Base-by-base conservation (phyloP, 2,113 vertebrate genomes). In the Poeciliopsis retropinna region DNA sequence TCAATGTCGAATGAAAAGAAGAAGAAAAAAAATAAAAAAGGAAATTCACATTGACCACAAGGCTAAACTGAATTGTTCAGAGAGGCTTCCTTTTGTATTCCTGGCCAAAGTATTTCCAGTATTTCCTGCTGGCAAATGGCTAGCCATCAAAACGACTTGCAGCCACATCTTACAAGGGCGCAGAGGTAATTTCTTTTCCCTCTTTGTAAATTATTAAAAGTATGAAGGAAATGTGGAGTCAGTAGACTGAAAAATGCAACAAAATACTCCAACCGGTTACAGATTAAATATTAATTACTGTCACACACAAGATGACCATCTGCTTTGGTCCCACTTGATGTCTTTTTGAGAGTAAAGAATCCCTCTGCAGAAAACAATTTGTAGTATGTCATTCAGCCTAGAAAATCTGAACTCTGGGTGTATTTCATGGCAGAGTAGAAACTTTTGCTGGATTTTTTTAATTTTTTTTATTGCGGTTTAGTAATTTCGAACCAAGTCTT, bases 241-340 rank as follows among this genome's bases (percentile, higher is more conserved):
- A 60, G 60, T 28, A 28, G 27, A 62, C 60, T 62, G 29, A 62
- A 62, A 62, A 30, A 8, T 30, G 60, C 27, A 62, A 19, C 60
- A 62, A 57, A 57, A n/a, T 57, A 57, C 22, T 57, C 51, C 51
- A 10, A n/a, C 51, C 51, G 19, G 44, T 5, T 28, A 13, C 28
- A 10, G 25, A 28, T 60, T 11, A 60, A 28, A 27, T 60, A 27
- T 60, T 60, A 27, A 27, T 60, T 27, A 14, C 10, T 28, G n/a
- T 28, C 60, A 60, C 60, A 28, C 60, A 28, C 60, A 60, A 62
- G 60, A 30, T 62, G 29, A 62, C 60, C 60, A 61, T 62, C n/a
- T 22, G 27, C 27, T 62, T 62, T 15, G 29, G 60, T 62, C 60
- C 3, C 28, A 14, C 4, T 29, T 62, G 27, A 22, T 62, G 12